A percentile compares a stretch with the other conserved stretches of the same genome.
Evolutionary conservation across 1,140 invertebrate species (phyloP).

Genomic region (Medauroidea extradentata): DNA sequence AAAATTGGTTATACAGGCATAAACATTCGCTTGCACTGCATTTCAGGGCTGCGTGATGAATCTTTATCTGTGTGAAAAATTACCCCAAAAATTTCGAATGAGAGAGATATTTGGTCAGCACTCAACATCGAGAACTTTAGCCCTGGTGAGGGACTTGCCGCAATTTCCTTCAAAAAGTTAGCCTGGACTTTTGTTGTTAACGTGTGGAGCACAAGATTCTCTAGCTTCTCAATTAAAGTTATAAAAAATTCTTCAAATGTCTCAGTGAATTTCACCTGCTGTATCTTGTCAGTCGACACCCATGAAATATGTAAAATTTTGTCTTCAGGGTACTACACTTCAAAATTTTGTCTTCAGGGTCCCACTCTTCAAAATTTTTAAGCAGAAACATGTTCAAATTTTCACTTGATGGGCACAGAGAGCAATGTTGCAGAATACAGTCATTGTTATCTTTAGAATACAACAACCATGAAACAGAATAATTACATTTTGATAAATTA

Average conservation of each 20-base stretch:
- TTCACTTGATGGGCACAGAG: constrained; percentile 8
- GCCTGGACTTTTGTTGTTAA: neutral
- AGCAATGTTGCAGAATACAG: constrained; percentile 11
- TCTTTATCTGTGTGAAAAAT: no score
- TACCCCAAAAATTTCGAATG: no score
- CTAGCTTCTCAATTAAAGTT: neutral
- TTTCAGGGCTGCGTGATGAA: no score
- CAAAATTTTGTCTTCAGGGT: neutral
- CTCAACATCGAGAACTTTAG: no score
- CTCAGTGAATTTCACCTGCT: neutral
- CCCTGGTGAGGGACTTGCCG: no score
- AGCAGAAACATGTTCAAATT: constrained; percentile 8
- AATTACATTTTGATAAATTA: neutral
- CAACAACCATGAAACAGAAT: constrained; percentile 8
- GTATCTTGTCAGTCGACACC: neutral
- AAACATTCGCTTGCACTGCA: no score
- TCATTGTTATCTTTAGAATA: constrained; percentile 3
- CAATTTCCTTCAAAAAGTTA: neutral
- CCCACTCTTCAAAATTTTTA: constrained; percentile 4
- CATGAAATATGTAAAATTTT: neutral
- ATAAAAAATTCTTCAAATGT: neutral
- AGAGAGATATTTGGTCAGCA: no score
- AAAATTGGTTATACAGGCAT: no score
- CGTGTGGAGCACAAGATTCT: no score
- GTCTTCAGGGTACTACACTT: no score